phyloP scores from a whole-genome alignment of 2,888 invertebrate genomes.

The Graphium colonna region DNA sequence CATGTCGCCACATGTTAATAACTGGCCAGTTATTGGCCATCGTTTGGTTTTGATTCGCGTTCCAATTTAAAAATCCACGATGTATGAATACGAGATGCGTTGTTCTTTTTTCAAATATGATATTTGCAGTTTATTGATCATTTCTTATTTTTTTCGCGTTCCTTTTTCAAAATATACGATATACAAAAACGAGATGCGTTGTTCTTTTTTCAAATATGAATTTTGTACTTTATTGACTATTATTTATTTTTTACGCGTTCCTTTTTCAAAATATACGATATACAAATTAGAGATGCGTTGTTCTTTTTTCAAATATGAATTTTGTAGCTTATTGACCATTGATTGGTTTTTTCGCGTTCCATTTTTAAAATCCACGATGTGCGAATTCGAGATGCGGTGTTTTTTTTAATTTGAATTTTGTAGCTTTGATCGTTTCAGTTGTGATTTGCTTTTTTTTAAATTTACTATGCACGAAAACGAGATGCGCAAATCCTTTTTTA shows the following conservation, averaged over 20 bases:
- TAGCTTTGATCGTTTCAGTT: background rate
- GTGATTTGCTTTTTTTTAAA: conserved; percentile 17
- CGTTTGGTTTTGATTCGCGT: background rate
- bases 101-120: background rate
- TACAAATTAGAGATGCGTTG: background rate
- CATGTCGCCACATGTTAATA: conserved; percentile 6
- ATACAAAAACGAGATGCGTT: background rate
- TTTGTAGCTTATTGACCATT: background rate
- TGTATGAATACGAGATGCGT: background rate
- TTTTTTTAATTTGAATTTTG: background rate
- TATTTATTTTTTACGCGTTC: background rate
- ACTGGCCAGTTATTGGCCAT: background rate
- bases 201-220: background rate
- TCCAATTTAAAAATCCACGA: too few species aligned
- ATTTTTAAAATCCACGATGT: conserved; percentile 15
- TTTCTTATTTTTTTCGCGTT: background rate
- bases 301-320: background rate
- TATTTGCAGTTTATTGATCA: background rate
- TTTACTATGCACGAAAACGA: too few species aligned
- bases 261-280: conserved; percentile 18
- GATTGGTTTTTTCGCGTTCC: background rate
- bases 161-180: conserved; percentile 19
- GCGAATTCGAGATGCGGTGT: background rate
- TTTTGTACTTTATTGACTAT: background rate
- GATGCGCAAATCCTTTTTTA: too few species aligned